Base-by-base conservation (phyloP, 2,888 invertebrate species). In the Drosophila planitibia region DNA sequence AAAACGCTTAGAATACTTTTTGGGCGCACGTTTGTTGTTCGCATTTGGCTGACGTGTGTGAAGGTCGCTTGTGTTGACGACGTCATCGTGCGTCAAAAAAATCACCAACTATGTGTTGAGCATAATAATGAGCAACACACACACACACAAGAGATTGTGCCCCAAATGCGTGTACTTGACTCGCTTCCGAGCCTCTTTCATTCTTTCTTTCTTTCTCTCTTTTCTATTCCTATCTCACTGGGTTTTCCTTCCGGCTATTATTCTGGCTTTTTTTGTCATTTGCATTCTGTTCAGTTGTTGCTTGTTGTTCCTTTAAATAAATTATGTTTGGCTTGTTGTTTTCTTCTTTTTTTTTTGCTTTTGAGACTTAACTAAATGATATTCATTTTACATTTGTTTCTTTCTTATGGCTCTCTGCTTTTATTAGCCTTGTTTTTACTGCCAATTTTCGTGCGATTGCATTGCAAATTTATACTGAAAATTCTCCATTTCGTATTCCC, bases 101-200 rank as follows among this genome's bases (percentile, higher is more conserved):
- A 83, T 80, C 66, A 63, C 74, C 76, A 82, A 76, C 80, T 75
- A 82, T 89, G 87, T 89, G 87, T 86, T 77, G 80, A 86, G 87
- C 90, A 90, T 87, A 87, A 83, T 82, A 87, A 90, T 86, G 74
- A 83, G 89, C 35, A 25, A 25, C 25, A 4, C 47, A 25, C 16
- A 47, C 3, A n/a, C 5, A 28, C n/a, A 41, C n/a, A 39, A 57
- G 41, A 63, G 57, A 59, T 51, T 72, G 68, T 61, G 66, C 53
- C 72, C 64, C 37, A 61, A 60, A 66, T 66, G 77, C 53, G 62
- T 72, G 64, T 28, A 59, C 77, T 81, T 70, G 81, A 66, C 81
- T 76, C 32, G 55, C 51, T 72, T 65, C 59, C 66, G 57, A 25
- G 52, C 47, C 25, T 57, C 51, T 33, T 16, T 10, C 16, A 16